Base-by-base conservation (phyloP, 1,140 invertebrate species). In the Drusus annulatus region DNA sequence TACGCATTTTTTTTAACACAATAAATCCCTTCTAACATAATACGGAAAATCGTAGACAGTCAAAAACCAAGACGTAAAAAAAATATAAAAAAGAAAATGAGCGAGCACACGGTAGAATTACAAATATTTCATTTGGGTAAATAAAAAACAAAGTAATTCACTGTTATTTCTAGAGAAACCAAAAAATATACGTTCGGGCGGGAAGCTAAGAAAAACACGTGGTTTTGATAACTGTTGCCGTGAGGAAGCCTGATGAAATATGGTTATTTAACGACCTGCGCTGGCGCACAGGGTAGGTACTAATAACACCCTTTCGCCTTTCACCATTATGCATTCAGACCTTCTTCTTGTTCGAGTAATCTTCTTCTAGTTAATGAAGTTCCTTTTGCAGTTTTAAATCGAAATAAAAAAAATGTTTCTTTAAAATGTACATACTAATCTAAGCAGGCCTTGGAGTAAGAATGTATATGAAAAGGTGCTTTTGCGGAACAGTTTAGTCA, bases 231-330 rank as follows among this genome's bases (percentile, higher is more conserved):
- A 80, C 79, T 80, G 79, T 76, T 65, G 71, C 56, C 50, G 73
- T 45, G 50, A 17, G 60, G 60, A 51, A 65, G 50, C 16, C 0
- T 45, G 62, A 81, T 81, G 80, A 81, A 81, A 81, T 81, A 81
- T 75, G 80, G 80, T 51, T 76, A 68, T 78, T 81, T 81, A 81
- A 81, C 80, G 80, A 81, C 52, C 80, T 52, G 56, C 13, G 76
- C 62, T 45, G 79, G 71, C 52, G 54, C 58, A 36, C 56, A 56
- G 69, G 23, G 60, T 80, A 60, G 23, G 60, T 80, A 60, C 77
- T 79, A 79, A 79, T 79, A 79, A 36, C 13, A 45, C 60, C 17
- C 69, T 76, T 63, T 58, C 25, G 13, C 60, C 60, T 45, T 78
- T 16, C 36, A 65, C 60, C 76, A 68, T 68, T 68, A 60, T 78